A percentile compares a stretch with the other conserved stretches of the same genome.
Evolutionary conservation across 2,113 vertebrate species (phyloP).

Genomic region (Onychorhynchus coronatus): DNA sequence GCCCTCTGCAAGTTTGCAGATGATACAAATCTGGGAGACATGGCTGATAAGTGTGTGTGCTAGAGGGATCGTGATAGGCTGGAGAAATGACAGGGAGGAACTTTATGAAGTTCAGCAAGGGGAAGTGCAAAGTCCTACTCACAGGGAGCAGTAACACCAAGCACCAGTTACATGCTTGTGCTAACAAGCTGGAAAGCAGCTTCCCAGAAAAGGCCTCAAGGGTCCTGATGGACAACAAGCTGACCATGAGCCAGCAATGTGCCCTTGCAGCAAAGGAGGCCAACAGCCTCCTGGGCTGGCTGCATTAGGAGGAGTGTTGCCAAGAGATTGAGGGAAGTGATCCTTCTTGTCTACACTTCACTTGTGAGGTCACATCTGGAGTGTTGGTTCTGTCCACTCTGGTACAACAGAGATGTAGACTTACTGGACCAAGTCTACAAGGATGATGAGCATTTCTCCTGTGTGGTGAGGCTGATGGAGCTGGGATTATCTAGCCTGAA

Average conservation of each 20-base stretch:
- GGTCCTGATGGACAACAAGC: neutral
- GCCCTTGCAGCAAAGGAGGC: neutral
- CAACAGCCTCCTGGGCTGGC: neutral
- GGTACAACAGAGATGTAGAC: neutral
- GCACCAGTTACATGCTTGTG: neutral
- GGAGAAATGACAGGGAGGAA: neutral
- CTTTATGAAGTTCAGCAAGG: neutral
- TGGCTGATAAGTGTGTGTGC: neutral
- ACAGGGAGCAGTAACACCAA: neutral
- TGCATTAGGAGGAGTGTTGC: neutral
- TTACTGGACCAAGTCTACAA: neutral
- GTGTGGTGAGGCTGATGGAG: neutral
- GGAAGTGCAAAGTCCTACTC: neutral
- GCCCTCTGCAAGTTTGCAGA: neutral
- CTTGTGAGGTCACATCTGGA: neutral
- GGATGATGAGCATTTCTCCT: neutral
- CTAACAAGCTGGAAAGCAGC: neutral
- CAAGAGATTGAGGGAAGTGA: neutral
- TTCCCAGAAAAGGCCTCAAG: neutral
- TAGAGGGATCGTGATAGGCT: neutral
- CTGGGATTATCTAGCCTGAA: neutral
- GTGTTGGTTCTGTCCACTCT: neutral
- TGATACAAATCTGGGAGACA: neutral
- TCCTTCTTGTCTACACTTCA: neutral
- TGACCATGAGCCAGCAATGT: neutral